Base-by-base conservation (phyloP, 2,888 invertebrate genomes). In the Tipula vernalis region DNA sequence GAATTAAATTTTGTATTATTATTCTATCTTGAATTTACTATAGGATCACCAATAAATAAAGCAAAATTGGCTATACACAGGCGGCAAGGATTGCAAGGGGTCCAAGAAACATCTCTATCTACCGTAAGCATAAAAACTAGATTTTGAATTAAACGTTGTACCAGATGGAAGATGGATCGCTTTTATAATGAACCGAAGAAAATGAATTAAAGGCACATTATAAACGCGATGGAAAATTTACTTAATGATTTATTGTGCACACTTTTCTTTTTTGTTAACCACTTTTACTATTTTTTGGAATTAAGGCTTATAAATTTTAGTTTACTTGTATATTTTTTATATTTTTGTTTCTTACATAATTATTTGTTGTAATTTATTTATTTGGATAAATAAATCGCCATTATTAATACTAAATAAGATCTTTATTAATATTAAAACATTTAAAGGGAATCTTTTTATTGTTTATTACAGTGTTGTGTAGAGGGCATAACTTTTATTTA, bases 1-100 rank as follows among this genome's bases (percentile, higher is more conserved):
- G 28, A 71, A 71, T 71, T 71, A 71, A 71, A 71, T 71, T 71
- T 28, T 71, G 71, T 71, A 71, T 71, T 71, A 71, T 71, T 71
- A 28, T 71, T 71, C 28, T 71, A 71, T 71, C 71, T 71, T 71
- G 28, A 71, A 89, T 89, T 83, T 39, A 83, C 36, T 83, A 86
- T 94, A 96, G 96, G 96, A 91, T 95, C 96, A 88, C 96, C 96
- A 89, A 95, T 96, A 92, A 96, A 96, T 93, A 95, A 94, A 92
- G 95, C 95, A 93, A 96, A 96, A 93, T 93, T 96, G 92, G 95
- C 95, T 91, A 95, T 95, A 92, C 95, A 95, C 92, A 92, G 92
- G 90, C 92, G 94, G 93, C 93, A 94, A 92, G 94, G 95, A 90
- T 94, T 94, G 91, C 94, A 95, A 93, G 51, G 51, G 13, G 94